Evolutionary conservation across 1,140 invertebrate genomes (phyloP).

Genomic region (Neodiprion virginianus): DNA sequence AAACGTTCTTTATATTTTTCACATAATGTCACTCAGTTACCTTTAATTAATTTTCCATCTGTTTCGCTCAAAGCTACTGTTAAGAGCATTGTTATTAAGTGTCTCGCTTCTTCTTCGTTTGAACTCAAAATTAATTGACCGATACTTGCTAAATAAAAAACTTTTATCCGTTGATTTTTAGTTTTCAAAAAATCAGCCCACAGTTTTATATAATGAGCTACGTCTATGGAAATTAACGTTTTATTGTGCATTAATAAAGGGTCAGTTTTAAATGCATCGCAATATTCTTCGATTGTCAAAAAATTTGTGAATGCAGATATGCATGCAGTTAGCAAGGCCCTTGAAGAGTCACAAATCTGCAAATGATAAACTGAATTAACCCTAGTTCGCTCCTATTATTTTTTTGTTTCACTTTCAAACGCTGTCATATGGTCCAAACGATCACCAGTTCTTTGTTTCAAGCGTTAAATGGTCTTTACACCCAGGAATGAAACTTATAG

Average conservation of each 20-base stretch:
- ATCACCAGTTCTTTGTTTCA: too few relatives aligned
- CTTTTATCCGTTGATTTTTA: conserved; percentile 8
- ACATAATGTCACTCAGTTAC: too few relatives aligned
- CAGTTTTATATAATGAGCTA: conserved; percentile 29
- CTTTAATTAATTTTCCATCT: too few relatives aligned
- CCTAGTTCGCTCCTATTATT: too few relatives aligned
- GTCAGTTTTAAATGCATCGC: conserved; percentile 15
- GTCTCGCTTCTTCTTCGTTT: conserved; percentile 10
- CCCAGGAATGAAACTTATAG: too few relatives aligned
- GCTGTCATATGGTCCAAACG: too few relatives aligned
- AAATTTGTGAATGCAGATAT: conserved; percentile 22
- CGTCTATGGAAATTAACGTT: conserved; percentile 21
- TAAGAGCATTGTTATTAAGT: conserved; percentile 13
- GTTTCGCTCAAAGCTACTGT: too few relatives aligned
- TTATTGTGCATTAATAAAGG: conserved; percentile 17
- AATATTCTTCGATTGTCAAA: conserved; percentile 23
- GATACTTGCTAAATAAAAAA: conserved; percentile 27
- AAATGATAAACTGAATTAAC: too few relatives aligned
- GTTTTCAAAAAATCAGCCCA: conserved; percentile 22
- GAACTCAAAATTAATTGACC: conserved; percentile 18
- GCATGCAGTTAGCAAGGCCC: conserved; percentile 18
- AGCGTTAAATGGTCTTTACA: too few relatives aligned
- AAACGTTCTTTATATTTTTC: too few relatives aligned
- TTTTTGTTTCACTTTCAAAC: too few relatives aligned
- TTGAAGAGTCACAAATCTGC: conserved; percentile 21